A percentile compares a stretch with the other conserved stretches of the same genome.
Evolutionary conservation across 1,140 invertebrate genomes (phyloP).

Genomic region (Drosophila elegans): DNA sequence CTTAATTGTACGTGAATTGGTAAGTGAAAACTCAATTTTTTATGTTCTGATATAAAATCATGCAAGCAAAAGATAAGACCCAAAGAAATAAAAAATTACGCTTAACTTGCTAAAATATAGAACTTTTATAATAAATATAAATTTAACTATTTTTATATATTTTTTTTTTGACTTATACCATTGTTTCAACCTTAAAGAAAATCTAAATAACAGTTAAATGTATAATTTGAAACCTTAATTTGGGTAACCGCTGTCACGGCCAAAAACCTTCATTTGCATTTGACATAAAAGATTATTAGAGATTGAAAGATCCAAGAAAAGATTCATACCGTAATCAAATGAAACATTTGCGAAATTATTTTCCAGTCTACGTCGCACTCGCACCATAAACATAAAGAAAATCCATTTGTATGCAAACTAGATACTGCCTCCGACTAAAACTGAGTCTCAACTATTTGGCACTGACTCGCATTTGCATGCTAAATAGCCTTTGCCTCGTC

Average conservation of each 20-base stretch:
- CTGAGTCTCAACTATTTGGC: slow-evolving; percentile 68
- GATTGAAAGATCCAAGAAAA: slow-evolving; percentile 40
- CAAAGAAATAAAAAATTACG: background rate
- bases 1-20: background rate
- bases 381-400: slow-evolving; percentile 76
- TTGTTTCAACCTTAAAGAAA: too few species aligned
- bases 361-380: slow-evolving; percentile 50
- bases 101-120: background rate
- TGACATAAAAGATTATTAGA: slow-evolving; percentile 46
- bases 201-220: too few species aligned
- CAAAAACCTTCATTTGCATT: slow-evolving; percentile 17
- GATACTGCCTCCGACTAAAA: slow-evolving; percentile 42
- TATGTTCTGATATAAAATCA: background rate
- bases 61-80: background rate
- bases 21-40: background rate
- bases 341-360: slow-evolving; percentile 82
- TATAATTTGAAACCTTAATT: background rate
- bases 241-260: slow-evolving; percentile 1
- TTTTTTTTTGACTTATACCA: too few species aligned
- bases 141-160: background rate
- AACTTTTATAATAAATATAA: background rate
- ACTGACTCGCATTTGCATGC: slow-evolving; percentile 77
- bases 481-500: slow-evolving; percentile 63
- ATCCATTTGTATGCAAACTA: slow-evolving; percentile 83
- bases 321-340: slow-evolving; percentile 76